Conservation (phyloP, 2,113 vertebrate genomes). For the Tyrannus savana region DNA sequence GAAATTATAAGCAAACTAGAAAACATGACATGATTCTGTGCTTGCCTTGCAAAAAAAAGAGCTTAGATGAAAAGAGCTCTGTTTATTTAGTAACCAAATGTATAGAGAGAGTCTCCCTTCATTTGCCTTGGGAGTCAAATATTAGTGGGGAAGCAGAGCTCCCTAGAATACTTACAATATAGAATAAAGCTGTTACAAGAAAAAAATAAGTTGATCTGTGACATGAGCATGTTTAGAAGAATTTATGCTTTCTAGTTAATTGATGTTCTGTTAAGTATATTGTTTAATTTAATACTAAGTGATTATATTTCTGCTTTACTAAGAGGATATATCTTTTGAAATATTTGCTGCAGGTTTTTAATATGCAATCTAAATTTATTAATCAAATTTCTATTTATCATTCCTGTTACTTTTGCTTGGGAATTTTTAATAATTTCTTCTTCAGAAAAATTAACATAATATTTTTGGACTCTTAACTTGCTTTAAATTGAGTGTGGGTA, state of each 20-base stretch:
- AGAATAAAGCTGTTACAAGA: neutral
- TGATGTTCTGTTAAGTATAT: neutral
- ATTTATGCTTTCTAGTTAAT: neutral
- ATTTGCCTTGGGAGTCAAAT: neutral
- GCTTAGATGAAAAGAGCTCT: neutral
- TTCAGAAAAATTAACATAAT: neutral
- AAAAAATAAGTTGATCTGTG: neutral
- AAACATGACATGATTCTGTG: neutral
- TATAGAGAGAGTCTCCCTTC: neutral
- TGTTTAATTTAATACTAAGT: neutral
- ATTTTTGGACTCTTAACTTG: neutral
- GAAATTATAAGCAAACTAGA: neutral
- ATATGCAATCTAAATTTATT: neutral
- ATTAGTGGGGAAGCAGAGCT: neutral
- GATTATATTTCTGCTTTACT: neutral
- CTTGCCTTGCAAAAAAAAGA: neutral
- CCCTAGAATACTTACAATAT: neutral
- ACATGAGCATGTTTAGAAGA: neutral
- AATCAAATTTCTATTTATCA: neutral
- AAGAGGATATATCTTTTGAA: neutral
- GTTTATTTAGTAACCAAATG: neutral
- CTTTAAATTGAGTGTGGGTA: neutral
- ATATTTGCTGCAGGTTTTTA: neutral
- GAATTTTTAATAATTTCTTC: neutral
- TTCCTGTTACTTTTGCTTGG: neutral